Base-by-base conservation (phyloP, 1,140 invertebrate genomes). In the Pissodes strobi region DNA sequence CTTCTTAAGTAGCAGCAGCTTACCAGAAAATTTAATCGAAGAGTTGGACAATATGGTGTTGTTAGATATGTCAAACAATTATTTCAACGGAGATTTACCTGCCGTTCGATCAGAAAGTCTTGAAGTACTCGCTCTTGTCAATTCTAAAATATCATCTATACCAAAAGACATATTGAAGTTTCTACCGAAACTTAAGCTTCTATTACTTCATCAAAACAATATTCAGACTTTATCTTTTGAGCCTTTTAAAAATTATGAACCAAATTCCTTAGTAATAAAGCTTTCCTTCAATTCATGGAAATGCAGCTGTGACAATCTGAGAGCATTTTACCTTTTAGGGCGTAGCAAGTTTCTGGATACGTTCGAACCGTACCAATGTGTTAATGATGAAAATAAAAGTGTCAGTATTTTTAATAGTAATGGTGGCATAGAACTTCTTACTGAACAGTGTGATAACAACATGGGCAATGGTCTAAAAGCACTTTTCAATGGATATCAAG, bases 171-270 rank as follows among this genome's bases (percentile, higher is more conserved):
- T 63, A 12, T 55, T 76, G 6, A 52, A 52, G 12, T 17, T 65
- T 43, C 30, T 76, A 17, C 72, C 74, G 10, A 72, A 72, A 38
- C 41, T 76, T 18, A 66, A 67, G 23, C 17, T 72, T 4, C 53
- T 76, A 2, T 53, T 72, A 15, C 51, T 76, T 17, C 66, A 72
- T 48, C 64, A 70, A n/a, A 76, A 76, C 55, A 72, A 74, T 49
- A 52, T 76, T 5, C 58, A 69, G n/a, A 69, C 46, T 18, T 62
- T 76, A 12, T 58, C 66, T 15, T 64, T 72, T 13, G 65, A 61
- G 21, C 49, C 71, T 8, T 74, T 75, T 43, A 9, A 71, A 23
- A 43, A 38, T 1, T 43, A 64, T 4, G 17, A 45, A 19, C 25
- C 55, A 10, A 58, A 59, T 17, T 34, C 56, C 1, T 43, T 69